Conservation (phyloP, 2,888 invertebrate genomes). For the Drosophila parthenogenetica region DNA sequence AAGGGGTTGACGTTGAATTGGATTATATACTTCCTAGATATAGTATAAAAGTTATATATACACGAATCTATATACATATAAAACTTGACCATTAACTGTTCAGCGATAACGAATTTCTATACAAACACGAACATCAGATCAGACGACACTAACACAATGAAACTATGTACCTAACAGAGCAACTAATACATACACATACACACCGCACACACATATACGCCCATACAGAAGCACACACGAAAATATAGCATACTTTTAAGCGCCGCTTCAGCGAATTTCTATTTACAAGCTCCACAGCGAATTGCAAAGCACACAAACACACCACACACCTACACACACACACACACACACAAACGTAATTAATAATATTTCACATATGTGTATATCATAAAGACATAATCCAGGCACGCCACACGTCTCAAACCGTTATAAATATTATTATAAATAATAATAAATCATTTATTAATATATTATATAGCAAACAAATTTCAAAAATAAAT, state of each 20-base stretch:
- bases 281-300: conserved; percentile 66
- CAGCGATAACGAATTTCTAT: conserved; percentile 61
- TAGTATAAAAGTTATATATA: too few species aligned
- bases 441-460: conserved; percentile 46
- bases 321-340: background rate
- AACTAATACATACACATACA: conserved; percentile 58
- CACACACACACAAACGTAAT: conserved; percentile 14
- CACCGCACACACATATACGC: conserved; percentile 19
- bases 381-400: conserved; percentile 72
- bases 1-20: conserved; percentile 23
- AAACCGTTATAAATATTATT: conserved; percentile 58
- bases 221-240: conserved; percentile 30
- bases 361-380: conserved; percentile 64
- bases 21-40: conserved; percentile 23
- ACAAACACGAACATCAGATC: conserved; percentile 34
- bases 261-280: conserved; percentile 67
- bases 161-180: conserved; percentile 79
- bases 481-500: conserved; percentile 40
- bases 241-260: conserved; percentile 48
- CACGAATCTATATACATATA: conserved; percentile 14
- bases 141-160: conserved; percentile 71
- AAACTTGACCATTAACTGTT: conserved; percentile 33
- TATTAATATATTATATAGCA: conserved; percentile 31
- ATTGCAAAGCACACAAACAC: conserved; percentile 37
- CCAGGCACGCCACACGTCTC: conserved; percentile 58